These are phyloP conservation scores for Scomberomorus guttatus DNA, from an alignment of 2,797 vertebrate species.

Conservation along the genomic window DNA sequence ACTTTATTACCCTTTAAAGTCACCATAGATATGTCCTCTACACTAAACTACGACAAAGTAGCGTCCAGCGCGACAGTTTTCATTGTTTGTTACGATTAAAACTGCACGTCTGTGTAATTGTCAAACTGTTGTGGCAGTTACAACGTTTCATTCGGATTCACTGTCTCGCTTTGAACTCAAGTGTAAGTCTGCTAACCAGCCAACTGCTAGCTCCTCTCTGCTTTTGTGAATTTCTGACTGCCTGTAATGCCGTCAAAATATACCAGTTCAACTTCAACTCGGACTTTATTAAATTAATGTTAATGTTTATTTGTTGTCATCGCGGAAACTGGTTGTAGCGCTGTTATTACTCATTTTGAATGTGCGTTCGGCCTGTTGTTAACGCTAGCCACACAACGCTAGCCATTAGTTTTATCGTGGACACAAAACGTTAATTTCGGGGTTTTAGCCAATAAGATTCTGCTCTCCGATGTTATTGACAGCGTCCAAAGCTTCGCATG, in stretches of 20 bases:
- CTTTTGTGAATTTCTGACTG: conserved; percentile 11
- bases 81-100: conserved; percentile 27
- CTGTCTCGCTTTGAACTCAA: conserved; percentile 77
- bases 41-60: conserved; percentile 9
- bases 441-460: conserved; percentile 76
- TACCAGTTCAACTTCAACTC: neutral
- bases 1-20: conserved; percentile 81
- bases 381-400: conserved; percentile 75
- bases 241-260: neutral
- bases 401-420: conserved; percentile 76
- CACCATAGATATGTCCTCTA: conserved; percentile 26
- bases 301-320: conserved; percentile 44
- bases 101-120: conserved; percentile 50
- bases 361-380: conserved; percentile 78
- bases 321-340: conserved; percentile 21
- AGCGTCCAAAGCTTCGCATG: conserved; percentile 55
- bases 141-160: conserved; percentile 73
- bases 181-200: conserved; percentile 80
- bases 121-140: conserved; percentile 66
- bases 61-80: conserved; percentile 3
- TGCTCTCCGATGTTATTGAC: conserved; percentile 69
- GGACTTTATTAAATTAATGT: neutral
- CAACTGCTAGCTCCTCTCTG: conserved; percentile 40
- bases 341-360: conserved; percentile 59
- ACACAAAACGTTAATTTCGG: conserved; percentile 78